Evolutionary conservation across 2,113 vertebrate species (phyloP).

Genomic region (Xiphophorus maculatus): DNA sequence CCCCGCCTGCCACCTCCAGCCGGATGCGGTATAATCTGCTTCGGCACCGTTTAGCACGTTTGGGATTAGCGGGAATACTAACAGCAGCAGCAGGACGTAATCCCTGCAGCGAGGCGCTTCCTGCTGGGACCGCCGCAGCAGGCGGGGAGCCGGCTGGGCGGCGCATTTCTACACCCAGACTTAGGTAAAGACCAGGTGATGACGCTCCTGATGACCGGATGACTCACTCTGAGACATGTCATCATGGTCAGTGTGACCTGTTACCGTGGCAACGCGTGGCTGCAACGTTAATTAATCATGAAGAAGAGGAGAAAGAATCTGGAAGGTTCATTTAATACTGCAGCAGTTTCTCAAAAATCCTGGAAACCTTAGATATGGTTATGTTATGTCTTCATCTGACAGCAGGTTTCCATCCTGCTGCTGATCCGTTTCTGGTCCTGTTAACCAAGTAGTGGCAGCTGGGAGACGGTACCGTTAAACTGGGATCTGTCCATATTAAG

Average conservation of each 20-base stretch:
- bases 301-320: not conserved
- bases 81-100: not conserved
- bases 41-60: not conserved
- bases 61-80: not conserved
- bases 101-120: not conserved
- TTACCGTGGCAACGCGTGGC: constrained; percentile 36
- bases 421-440: not conserved
- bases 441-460: no score
- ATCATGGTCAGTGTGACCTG: constrained; percentile 22
- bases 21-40: not conserved
- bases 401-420: not conserved
- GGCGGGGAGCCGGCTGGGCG: not conserved
- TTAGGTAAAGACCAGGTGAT: not conserved
- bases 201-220: no score
- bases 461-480: no score
- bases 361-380: not conserved
- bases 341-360: not conserved
- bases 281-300: constrained; percentile 21
- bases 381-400: not conserved
- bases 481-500: no score
- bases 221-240: constrained; percentile 27
- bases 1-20: not conserved
- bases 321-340: not conserved
- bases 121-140: not conserved
- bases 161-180: not conserved